Evolutionary conservation across 2,888 invertebrate species (phyloP).

Genomic region (Acrocera orbiculus): DNA sequence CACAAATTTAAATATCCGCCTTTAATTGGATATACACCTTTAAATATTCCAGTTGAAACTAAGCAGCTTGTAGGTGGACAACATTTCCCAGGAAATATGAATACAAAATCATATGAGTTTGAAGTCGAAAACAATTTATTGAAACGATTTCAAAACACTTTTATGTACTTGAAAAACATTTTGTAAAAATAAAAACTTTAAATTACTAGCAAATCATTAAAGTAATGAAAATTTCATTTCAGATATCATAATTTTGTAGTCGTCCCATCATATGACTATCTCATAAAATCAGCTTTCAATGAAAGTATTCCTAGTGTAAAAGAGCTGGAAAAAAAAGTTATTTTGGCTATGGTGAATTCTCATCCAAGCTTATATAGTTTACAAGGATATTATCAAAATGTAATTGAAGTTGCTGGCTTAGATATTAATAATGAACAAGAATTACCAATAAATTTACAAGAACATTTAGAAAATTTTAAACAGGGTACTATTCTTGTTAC

Average conservation of each 20-base stretch:
- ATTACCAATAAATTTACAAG: conserved; percentile 16
- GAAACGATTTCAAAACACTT: conserved; percentile 11
- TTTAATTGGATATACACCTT: conserved; percentile 12
- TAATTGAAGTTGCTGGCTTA: conserved; percentile 26
- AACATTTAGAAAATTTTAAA: conserved; percentile 17
- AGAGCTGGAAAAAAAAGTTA: conserved; percentile 7
- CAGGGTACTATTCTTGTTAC: conserved; percentile 24
- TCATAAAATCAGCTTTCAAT: neutral
- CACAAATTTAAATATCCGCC: conserved; percentile 17
- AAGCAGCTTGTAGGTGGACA: conserved; percentile 12
- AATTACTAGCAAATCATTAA: neutral
- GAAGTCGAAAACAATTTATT: conserved; percentile 13
- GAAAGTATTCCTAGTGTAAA: conserved; percentile 2
- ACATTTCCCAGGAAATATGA: conserved; percentile 13
- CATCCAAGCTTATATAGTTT: conserved; percentile 21
- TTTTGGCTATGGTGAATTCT: conserved; percentile 20
- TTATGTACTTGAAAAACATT: conserved; percentile 4
- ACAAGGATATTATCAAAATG: conserved; percentile 22
- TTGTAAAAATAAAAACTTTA: conserved; percentile 5
- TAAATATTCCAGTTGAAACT: conserved; percentile 9
- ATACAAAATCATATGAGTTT: conserved; percentile 6
- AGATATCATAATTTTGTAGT: conserved; percentile 8
- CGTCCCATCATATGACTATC: conserved; percentile 4
- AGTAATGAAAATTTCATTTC: neutral
- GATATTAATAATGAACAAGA: conserved; percentile 20